A percentile compares a stretch with the other conserved stretches of the same genome.
Conservation (phyloP, 2,888 invertebrate species). For the Epinotia ramella region DNA sequence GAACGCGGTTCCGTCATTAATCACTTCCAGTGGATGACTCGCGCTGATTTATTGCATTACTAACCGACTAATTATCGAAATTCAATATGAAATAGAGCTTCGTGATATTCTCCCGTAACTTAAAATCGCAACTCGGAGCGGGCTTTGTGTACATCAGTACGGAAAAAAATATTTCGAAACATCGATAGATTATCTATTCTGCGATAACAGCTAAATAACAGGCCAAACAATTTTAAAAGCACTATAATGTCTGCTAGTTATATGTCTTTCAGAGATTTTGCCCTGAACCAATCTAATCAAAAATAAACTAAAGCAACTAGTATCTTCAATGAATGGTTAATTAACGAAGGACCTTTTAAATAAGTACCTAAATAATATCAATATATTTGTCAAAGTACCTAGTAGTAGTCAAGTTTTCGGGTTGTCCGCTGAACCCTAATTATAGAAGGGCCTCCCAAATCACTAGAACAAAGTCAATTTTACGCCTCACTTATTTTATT, state of each 20-base stretch:
- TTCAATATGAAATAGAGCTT: background rate
- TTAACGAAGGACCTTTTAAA: background rate
- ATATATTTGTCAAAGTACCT: background rate
- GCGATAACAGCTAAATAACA: too few species aligned
- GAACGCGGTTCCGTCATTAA: conserved; percentile 28
- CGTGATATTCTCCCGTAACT: background rate
- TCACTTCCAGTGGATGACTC: conserved; percentile 31
- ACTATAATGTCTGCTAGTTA: too few species aligned
- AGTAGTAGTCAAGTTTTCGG: background rate
- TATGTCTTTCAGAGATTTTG: background rate
- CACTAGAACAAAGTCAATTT: conserved; percentile 39
- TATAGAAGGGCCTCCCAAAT: conserved; percentile 27
- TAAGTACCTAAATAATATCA: background rate
- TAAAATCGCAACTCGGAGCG: background rate
- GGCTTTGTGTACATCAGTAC: too few species aligned
- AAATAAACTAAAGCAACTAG: background rate
- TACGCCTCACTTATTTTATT: conserved; percentile 30
- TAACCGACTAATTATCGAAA: conserved; percentile 26
- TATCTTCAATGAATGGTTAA: conserved; percentile 5
- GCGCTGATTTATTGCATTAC: conserved; percentile 40
- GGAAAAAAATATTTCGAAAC: too few species aligned
- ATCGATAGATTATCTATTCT: too few species aligned
- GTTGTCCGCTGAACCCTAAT: conserved; percentile 18
- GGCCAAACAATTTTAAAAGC: too few species aligned
- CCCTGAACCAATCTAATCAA: background rate